Conservation (phyloP, 2,797 vertebrate genomes). For the Malacoctenus gilli region DNA sequence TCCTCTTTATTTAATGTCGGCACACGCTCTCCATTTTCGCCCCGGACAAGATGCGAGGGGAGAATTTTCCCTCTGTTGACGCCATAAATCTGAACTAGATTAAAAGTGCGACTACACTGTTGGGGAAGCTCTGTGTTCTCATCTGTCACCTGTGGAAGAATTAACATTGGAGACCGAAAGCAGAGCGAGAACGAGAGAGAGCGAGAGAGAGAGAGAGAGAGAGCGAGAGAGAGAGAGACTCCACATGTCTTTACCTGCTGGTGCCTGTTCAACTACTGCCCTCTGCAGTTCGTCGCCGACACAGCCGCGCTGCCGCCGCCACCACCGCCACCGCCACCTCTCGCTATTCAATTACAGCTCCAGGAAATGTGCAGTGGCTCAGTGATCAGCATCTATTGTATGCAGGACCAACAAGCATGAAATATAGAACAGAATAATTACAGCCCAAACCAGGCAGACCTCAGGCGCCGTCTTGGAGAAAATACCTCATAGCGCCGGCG, state of each 20-base stretch:
- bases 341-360: slow-evolving; percentile 62
- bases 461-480: slow-evolving; percentile 54
- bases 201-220: neutral
- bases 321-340: slow-evolving; percentile 15
- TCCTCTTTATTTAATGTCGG: slow-evolving; percentile 75
- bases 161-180: slow-evolving; percentile 29
- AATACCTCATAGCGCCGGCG: slow-evolving; percentile 56
- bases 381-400: slow-evolving; percentile 64
- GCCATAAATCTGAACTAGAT: slow-evolving; percentile 80
- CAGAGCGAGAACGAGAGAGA: neutral
- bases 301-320: slow-evolving; percentile 27
- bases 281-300: slow-evolving; percentile 73
- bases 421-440: slow-evolving; percentile 72
- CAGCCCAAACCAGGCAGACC: slow-evolving; percentile 62
- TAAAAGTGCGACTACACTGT: slow-evolving; percentile 71
- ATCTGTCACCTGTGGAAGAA: slow-evolving; percentile 75
- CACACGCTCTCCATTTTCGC: slow-evolving; percentile 74
- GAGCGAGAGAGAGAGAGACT: slow-evolving; percentile 1
- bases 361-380: slow-evolving; percentile 63
- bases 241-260: slow-evolving; percentile 5
- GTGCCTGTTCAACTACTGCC: slow-evolving; percentile 80
- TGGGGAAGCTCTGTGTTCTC: slow-evolving; percentile 65
- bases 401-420: slow-evolving; percentile 72
- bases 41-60: slow-evolving; percentile 62
- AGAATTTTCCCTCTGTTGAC: slow-evolving; percentile 75